These are phyloP conservation scores for Amazona vittata DNA, from an alignment of 2,113 vertebrate species.

Conservation along the genomic window DNA sequence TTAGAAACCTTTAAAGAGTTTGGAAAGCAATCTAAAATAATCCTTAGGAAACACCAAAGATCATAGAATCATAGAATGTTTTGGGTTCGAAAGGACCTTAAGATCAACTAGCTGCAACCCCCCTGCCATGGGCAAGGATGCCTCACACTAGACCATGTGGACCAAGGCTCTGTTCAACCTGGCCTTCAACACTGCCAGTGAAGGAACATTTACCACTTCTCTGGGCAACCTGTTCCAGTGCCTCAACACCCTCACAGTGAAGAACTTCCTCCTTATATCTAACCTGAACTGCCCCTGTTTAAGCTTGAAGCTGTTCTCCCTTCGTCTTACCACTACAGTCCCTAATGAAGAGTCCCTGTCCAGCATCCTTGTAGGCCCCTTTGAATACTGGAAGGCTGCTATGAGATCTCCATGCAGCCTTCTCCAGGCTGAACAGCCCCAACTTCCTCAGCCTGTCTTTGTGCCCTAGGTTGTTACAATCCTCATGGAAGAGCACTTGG, in stretches of 20 bases:
- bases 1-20: background rate
- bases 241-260: background rate
- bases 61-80: background rate
- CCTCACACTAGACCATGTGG: background rate
- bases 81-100: background rate
- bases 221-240: background rate
- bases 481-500: fast-evolving
- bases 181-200: background rate
- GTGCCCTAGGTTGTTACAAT: background rate
- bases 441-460: background rate
- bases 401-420: background rate
- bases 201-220: no score
- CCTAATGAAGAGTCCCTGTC: background rate
- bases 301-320: background rate
- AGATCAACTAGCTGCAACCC: background rate
- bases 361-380: background rate
- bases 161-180: background rate
- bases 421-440: background rate
- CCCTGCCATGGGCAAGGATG: background rate
- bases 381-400: background rate
- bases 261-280: background rate
- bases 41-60: background rate
- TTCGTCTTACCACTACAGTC: background rate
- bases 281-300: background rate
- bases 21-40: background rate